Conservation (phyloP, 2,888 invertebrate genomes). For the Miltochrista miniata region DNA sequence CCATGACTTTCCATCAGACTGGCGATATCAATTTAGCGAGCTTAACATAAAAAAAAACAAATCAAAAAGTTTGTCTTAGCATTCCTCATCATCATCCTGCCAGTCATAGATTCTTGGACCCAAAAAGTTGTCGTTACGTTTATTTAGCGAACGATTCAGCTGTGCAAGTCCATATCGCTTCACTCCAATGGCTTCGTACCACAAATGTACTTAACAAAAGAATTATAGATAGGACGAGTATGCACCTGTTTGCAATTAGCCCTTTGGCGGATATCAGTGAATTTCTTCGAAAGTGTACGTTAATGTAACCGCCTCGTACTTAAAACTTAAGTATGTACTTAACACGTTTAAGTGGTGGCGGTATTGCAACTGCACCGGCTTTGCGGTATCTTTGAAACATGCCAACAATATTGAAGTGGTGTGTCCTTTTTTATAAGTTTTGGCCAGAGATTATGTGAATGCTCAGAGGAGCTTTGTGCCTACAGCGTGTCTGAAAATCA, state of each 20-base stretch:
- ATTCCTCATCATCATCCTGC: no score
- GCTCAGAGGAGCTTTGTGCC: neutral
- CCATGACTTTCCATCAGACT: no score
- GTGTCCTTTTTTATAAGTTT: slow-evolving; percentile 26
- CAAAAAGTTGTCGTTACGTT: no score
- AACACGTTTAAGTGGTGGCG: slow-evolving; percentile 40
- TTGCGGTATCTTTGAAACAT: slow-evolving; percentile 44
- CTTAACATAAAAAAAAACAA: no score
- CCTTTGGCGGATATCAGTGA: slow-evolving; percentile 20
- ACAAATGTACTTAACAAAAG: no score
- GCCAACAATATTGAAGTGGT: slow-evolving; percentile 39
- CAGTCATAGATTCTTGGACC: no score
- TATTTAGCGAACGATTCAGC: no score
- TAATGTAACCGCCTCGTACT: slow-evolving; percentile 38
- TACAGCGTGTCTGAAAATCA: neutral
- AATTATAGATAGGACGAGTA: no score
- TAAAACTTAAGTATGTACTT: slow-evolving; percentile 43
- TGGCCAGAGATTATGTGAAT: slow-evolving; percentile 29
- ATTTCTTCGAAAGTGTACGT: slow-evolving; percentile 23
- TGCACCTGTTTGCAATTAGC: slow-evolving; percentile 34
- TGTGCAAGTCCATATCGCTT: no score
- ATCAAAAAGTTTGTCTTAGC: no score
- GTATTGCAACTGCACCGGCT: slow-evolving; percentile 31
- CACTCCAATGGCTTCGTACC: no score
- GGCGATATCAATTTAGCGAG: no score